A percentile compares a stretch with the other conserved stretches of the same genome.
Conservation (phyloP, 2,888 invertebrate species). For the Calameuta pallipes region DNA sequence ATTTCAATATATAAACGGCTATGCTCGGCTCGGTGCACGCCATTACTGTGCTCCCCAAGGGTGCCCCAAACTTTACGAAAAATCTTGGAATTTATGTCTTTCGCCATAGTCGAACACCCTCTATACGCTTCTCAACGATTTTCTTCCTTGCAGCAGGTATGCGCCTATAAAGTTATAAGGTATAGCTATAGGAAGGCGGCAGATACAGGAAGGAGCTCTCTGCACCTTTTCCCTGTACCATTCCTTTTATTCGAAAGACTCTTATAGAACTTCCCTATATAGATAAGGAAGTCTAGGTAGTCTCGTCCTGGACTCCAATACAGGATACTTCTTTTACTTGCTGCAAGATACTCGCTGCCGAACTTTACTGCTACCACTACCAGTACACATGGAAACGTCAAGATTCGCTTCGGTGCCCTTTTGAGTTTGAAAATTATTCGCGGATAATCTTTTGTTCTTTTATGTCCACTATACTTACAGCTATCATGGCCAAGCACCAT, state of each 20-base stretch:
- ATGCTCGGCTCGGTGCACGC: conserved; percentile 53
- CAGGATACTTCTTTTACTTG: too few relatives aligned
- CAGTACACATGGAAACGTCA: too few relatives aligned
- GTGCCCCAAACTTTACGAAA: conserved; percentile 59
- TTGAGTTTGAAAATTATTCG: conserved; percentile 38
- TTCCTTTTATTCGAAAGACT: conserved; percentile 21
- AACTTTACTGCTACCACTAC: too few relatives aligned
- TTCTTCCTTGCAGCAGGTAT: conserved; percentile 17
- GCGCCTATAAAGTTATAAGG: conserved; percentile 1
- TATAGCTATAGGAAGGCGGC: too few relatives aligned
- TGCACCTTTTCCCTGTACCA: conserved; percentile 20
- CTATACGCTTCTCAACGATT: conserved; percentile 21
- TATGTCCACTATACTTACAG: too few relatives aligned
- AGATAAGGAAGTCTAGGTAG: too few relatives aligned
- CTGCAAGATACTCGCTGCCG: too few relatives aligned
- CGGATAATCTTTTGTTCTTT: conserved; percentile 40
- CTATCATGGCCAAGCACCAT: too few relatives aligned
- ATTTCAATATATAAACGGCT: conserved; percentile 55
- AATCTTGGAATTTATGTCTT: conserved; percentile 53
- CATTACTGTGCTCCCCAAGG: conserved; percentile 54
- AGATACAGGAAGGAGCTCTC: too few relatives aligned
- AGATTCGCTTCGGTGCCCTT: not conserved
- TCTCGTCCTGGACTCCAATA: too few relatives aligned
- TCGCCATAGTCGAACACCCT: conserved; percentile 1
- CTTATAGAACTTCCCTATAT: too few relatives aligned